Percentiles rank a stretch among this genome's conserved stretches.
phyloP scores from a whole-genome alignment of 2,888 invertebrate species.

The Rhopalosiphum nymphaeae region DNA sequence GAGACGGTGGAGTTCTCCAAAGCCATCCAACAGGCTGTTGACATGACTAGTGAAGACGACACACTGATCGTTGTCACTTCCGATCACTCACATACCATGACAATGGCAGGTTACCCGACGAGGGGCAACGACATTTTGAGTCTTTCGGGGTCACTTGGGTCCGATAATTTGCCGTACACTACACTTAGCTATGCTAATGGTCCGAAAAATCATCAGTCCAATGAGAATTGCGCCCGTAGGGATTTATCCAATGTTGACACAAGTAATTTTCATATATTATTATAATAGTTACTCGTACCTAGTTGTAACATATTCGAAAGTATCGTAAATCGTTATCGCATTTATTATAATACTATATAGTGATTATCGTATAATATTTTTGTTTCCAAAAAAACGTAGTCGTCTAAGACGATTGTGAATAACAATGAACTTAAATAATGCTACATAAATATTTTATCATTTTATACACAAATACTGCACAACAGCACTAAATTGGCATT shows the following conservation, averaged over 20 bases:
- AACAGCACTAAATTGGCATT: not conserved
- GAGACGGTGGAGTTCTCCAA: constrained; percentile 84
- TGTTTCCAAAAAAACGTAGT: not conserved
- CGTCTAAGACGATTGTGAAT: not conserved
- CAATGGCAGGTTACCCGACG: constrained; percentile 80
- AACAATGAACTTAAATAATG: not conserved
- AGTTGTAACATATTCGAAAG: not conserved
- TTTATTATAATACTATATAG: not conserved
- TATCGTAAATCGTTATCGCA: not conserved
- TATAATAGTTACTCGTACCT: not conserved
- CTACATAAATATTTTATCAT: not conserved
- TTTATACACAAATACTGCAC: not conserved
- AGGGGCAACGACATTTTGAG: constrained; percentile 77
- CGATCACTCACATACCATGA: constrained; percentile 85
- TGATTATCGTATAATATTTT: not conserved
- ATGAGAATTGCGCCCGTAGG: not conserved
- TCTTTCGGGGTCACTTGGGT: constrained; percentile 70
- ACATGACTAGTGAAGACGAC: constrained; percentile 72
- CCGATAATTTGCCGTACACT: constrained; percentile 76
- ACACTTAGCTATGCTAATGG: constrained; percentile 84
- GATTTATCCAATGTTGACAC: constrained; percentile 57
- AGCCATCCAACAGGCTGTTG: constrained; percentile 76
- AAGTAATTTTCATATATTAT: constrained; percentile 18
- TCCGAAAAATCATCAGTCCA: not conserved
- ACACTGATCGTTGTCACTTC: constrained; percentile 81